Conservation (phyloP, 2,113 vertebrate species). For the Hassar affinis region DNA sequence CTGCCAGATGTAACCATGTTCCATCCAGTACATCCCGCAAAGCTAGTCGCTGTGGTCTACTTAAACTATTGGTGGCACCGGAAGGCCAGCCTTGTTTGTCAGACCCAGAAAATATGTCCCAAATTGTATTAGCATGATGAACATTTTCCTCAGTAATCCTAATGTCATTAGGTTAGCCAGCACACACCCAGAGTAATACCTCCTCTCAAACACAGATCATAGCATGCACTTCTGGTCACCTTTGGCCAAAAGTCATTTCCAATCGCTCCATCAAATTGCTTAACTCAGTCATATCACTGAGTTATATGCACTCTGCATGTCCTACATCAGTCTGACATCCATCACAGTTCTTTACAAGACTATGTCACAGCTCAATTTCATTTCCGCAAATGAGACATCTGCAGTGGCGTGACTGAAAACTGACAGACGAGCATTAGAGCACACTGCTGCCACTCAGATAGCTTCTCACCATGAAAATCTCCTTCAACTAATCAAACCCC, state of each 20-base stretch:
- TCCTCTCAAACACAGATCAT: constrained; percentile 4
- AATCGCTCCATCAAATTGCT: constrained; percentile 13
- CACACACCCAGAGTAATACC: constrained; percentile 20
- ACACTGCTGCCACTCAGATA: constrained; percentile 12
- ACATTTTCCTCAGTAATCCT: constrained; percentile 56
- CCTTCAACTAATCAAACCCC: constrained; percentile 12
- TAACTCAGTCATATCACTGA: constrained; percentile 4
- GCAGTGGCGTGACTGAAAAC: constrained; percentile 16
- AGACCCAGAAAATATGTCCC: constrained; percentile 39
- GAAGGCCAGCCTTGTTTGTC: constrained; percentile 40
- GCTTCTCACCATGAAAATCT: not conserved
- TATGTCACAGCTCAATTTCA: not conserved
- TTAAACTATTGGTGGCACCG: constrained; percentile 39
- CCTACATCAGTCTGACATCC: not conserved
- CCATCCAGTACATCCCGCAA: constrained; percentile 1
- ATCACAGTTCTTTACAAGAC: constrained; percentile 11
- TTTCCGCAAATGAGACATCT: not conserved
- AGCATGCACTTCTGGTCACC: constrained; percentile 15
- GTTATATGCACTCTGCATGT: not conserved
- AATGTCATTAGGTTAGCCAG: constrained; percentile 51
- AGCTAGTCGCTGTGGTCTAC: not conserved
- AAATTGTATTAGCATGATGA: constrained; percentile 56
- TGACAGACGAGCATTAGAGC: constrained; percentile 33
- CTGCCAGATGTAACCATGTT: constrained; percentile 41
- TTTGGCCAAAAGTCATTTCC: constrained; percentile 23